Evolutionary conservation across 2,888 invertebrate genomes (phyloP).

Genomic region (Philaethria dido): DNA sequence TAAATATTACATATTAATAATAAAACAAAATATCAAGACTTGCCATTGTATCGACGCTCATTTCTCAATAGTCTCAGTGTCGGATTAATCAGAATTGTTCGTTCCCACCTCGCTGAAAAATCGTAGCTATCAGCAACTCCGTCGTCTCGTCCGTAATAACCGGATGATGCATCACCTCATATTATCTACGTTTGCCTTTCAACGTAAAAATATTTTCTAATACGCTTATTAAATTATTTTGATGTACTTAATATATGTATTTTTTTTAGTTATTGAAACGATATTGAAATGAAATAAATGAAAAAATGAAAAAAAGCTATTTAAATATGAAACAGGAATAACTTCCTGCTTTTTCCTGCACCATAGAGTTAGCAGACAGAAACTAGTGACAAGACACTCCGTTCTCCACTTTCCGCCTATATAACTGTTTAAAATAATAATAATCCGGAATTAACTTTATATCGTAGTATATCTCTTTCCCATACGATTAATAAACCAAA

Average conservation of each 20-base stretch:
- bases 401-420: no score
- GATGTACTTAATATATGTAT: background rate
- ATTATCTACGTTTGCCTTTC: conserved; percentile 48
- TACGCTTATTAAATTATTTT: background rate
- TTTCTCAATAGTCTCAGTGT: conserved; percentile 72
- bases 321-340: no score
- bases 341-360: no score
- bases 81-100: conserved; percentile 80
- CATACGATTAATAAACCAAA: conserved; percentile 19
- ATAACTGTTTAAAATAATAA: no score
- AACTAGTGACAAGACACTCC: no score
- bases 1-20: background rate
- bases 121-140: conserved; percentile 75
- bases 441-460: no score
- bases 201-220: conserved; percentile 15
- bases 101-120: conserved; percentile 75
- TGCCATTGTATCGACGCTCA: conserved; percentile 49
- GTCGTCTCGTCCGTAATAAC: conserved; percentile 61
- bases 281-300: no score
- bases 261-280: no score
- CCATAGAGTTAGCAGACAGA: no score
- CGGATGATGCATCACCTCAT: conserved; percentile 69
- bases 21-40: conserved; percentile 59
- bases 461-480: no score
- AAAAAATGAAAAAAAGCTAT: no score